Base-by-base conservation (phyloP, 2,888 invertebrate species). In the Diarsia rubi region DNA sequence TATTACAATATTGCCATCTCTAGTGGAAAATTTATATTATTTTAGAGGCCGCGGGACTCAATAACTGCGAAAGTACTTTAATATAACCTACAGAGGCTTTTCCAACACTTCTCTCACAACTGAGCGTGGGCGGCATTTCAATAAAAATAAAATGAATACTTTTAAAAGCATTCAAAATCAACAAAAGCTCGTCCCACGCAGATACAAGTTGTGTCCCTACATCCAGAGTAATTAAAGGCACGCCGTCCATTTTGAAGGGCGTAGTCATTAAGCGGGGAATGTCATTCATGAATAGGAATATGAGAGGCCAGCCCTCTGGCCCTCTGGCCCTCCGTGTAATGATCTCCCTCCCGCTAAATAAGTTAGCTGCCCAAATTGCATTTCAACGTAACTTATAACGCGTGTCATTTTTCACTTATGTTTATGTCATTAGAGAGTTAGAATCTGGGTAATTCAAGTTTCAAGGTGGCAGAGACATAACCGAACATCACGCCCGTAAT, bases 201-300 rank as follows among this genome's bases (percentile, higher is more conserved):
- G 60, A 21, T 42, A 27, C 63, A 66, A 79, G 27, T 44, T 49
- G 21, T 45, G 31, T 73, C 54, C 75, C 67, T 54, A 69, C 62
- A 59, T 59, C 52, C 69, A 69, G 65, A 66, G 76, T 88, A 88
- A 89, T 88, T 89, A 86, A 86, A 88, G 83, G 59, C 82, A 72
- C 59, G 77, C 71, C 78, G 74, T 73, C 82, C 79, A 74, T 80
- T 76, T 76, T 82, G 71, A 73, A 81, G 79, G 83, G 81, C 75
- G 78, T 83, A 64, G 71, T 85, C 81, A 86, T 90, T 86, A 84
- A 79, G 82, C 77, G 73, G 75, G 85, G 87, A 81, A 87, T 88
- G 84, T 84, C 86, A 87, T 86, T 88, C 90, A 90, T 88, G 90
- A 88, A 88, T 88, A 87, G 84, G 86, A 85, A 88, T 86, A 89